phyloP scores from a whole-genome alignment of 2,797 vertebrate genomes.

The Lates japonicus region DNA sequence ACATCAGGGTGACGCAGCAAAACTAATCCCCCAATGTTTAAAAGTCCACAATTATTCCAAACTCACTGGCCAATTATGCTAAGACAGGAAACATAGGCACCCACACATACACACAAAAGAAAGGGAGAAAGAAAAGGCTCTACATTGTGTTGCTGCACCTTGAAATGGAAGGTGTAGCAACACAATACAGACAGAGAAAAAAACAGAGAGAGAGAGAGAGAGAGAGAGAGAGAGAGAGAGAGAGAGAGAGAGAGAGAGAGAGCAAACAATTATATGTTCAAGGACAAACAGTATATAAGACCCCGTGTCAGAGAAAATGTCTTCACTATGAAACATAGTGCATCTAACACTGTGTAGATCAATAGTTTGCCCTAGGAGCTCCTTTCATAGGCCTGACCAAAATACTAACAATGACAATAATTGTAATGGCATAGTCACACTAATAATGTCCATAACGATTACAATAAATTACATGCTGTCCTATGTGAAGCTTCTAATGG shows the following conservation, averaged over 20 bases:
- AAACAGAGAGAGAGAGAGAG: neutral
- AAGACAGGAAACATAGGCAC: conserved; percentile 17
- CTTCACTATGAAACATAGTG: conserved; percentile 43
- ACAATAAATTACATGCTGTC: conserved; percentile 56
- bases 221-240: neutral
- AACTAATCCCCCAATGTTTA: conserved; percentile 57
- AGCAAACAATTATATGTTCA: conserved; percentile 32
- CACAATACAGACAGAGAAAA: conserved; percentile 12
- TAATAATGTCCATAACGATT: conserved; percentile 64
- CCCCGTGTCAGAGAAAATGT: conserved; percentile 41
- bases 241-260: conserved; percentile 4
- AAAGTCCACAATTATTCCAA: conserved; percentile 70
- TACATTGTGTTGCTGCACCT: too few species aligned
- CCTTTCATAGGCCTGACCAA: conserved; percentile 27
- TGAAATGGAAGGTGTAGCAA: neutral
- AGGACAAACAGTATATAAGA: conserved; percentile 57
- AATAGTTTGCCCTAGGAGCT: conserved; percentile 41
- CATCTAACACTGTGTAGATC: conserved; percentile 59
- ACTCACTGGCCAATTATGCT: conserved; percentile 62
- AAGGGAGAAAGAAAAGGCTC: conserved; percentile 5
- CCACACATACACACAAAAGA: conserved; percentile 24
- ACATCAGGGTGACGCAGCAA: conserved; percentile 45
- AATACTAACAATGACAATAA: conserved; percentile 59
- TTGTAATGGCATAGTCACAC: conserved; percentile 47
- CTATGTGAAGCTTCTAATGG: conserved; percentile 27